phyloP scores from a whole-genome alignment of 2,113 vertebrate species.

The Reinhardtius hippoglossoides region DNA sequence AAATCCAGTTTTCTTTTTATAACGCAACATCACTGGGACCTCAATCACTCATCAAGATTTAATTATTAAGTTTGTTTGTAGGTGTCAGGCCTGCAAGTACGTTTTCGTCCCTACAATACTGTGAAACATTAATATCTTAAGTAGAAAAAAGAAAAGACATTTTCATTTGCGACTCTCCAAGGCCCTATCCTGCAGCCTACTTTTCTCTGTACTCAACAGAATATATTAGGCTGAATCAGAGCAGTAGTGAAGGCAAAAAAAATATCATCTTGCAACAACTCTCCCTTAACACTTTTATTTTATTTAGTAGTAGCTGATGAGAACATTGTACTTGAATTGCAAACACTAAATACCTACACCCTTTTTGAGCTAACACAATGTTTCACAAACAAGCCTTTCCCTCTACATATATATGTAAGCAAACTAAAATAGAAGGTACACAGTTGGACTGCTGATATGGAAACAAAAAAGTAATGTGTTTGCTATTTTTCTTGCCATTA shows the following conservation, averaged over 20 bases:
- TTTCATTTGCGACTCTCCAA: conserved; percentile 17
- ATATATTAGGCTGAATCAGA: conserved; percentile 36
- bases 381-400: conserved; percentile 70
- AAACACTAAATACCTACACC: conserved; percentile 79
- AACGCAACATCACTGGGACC: too few species aligned
- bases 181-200: conserved; percentile 19
- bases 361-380: conserved; percentile 62
- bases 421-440: conserved; percentile 70
- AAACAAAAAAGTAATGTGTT: conserved; percentile 69
- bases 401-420: conserved; percentile 59
- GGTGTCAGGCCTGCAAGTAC: neutral
- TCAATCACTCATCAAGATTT: too few species aligned
- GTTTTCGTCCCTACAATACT: neutral
- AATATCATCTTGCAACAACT: conserved; percentile 48
- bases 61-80: neutral
- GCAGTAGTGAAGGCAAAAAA: conserved; percentile 13
- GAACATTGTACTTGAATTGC: conserved; percentile 79
- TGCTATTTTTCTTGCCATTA: conserved; percentile 76
- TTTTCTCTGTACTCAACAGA: conserved; percentile 27
- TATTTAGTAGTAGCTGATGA: conserved; percentile 79
- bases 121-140: conserved; percentile 15
- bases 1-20: too few species aligned
- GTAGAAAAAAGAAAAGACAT: conserved; percentile 15
- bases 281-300: conserved; percentile 78
- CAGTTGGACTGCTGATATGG: conserved; percentile 66